Percentiles rank a stretch among this genome's conserved stretches.
Conservation (phyloP, 2,113 vertebrate species). For the Casuarius casuarius region DNA sequence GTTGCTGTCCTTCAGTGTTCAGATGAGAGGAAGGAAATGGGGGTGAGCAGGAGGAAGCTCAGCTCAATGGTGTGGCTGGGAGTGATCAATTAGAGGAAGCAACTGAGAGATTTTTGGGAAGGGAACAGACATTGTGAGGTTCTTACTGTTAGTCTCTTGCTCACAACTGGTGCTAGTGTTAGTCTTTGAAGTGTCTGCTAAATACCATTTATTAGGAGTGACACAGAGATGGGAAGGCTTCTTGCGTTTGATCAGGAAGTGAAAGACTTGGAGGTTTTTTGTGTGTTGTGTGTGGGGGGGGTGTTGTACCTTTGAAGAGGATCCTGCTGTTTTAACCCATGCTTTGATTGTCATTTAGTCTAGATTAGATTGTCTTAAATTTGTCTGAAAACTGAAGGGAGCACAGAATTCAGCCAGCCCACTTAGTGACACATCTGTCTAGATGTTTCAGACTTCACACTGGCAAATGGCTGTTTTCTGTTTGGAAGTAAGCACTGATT, state of each 20-base stretch:
- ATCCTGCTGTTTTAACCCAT: neutral
- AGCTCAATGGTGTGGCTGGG: neutral
- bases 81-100: neutral
- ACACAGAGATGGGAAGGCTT: too few species aligned
- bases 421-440: neutral
- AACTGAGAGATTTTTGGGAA: accelerated
- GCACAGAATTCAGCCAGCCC: neutral
- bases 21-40: neutral
- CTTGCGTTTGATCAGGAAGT: neutral
- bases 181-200: neutral
- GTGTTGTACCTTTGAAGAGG: neutral
- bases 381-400: neutral
- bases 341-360: neutral
- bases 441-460: neutral
- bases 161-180: neutral
- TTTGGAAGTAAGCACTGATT: neutral
- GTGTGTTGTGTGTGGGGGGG: too few species aligned
- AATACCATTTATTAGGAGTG: neutral
- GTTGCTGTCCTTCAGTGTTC: neutral
- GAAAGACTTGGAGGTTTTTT: neutral
- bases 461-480: neutral
- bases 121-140: neutral
- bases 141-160: neutral
- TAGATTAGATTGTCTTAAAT: neutral
- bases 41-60: neutral